Percentiles rank a stretch among this genome's conserved stretches.
phyloP scores from a whole-genome alignment of 2,797 vertebrate species.

The Pteronotus mesoamericanus region DNA sequence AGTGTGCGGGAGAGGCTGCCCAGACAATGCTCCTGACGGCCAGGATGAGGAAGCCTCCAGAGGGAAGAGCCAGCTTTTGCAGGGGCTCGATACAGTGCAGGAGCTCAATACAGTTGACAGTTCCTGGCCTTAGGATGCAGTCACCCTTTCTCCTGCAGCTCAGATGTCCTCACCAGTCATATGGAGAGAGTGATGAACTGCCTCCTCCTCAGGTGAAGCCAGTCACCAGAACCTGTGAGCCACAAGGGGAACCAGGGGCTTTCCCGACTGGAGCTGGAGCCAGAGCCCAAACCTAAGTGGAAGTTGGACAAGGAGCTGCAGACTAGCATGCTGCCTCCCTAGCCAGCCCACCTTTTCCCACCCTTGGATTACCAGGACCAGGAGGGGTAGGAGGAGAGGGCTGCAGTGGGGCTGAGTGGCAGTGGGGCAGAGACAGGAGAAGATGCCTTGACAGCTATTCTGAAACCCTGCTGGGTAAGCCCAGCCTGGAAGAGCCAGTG shows the following conservation, averaged over 20 bases:
- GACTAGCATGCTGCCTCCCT: slow-evolving; percentile 59
- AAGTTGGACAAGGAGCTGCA: neutral
- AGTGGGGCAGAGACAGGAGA: neutral
- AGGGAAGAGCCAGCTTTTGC: slow-evolving; percentile 23
- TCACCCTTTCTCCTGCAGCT: slow-evolving; percentile 58
- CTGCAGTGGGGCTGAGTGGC: fast-evolving
- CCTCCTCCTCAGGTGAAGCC: neutral
- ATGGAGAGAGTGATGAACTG: neutral
- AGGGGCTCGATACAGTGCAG: neutral
- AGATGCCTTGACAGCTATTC: neutral
- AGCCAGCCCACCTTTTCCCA: slow-evolving; percentile 75
- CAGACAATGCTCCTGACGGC: neutral
- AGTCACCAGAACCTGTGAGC: neutral
- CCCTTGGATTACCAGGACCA: neutral
- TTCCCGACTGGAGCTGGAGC: neutral
- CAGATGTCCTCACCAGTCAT: slow-evolving; percentile 15
- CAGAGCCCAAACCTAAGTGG: neutral
- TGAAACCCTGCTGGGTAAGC: neutral
- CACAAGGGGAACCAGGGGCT: neutral
- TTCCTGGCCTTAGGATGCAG: slow-evolving; percentile 70
- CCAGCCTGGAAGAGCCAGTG: neutral
- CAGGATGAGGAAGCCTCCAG: neutral
- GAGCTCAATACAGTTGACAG: neutral
- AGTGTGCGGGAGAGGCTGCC: neutral
- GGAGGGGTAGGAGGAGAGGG: fast-evolving